Percentiles rank a stretch among this genome's conserved stretches.
These are phyloP conservation scores for Rhizoglyphus robini DNA, from an alignment of 1,140 invertebrate genomes.

Conservation along the genomic window DNA sequence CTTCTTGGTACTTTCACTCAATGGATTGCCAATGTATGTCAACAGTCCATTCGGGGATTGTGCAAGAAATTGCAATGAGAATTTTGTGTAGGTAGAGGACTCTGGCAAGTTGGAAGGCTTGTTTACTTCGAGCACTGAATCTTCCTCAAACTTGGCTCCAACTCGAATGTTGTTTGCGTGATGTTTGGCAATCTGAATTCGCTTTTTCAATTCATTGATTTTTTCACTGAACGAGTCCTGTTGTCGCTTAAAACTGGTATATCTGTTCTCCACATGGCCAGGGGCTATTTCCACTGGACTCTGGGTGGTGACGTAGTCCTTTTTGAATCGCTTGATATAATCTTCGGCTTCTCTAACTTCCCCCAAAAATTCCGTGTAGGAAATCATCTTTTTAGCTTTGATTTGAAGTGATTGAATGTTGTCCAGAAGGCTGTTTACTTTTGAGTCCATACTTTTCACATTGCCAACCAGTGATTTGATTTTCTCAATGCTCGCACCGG, in stretches of 20 bases:
- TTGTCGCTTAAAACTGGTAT: neutral
- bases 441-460: neutral
- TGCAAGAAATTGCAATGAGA: constrained; percentile 72
- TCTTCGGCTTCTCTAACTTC: neutral
- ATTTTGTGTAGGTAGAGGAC: constrained; percentile 65
- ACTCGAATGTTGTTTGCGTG: constrained; percentile 53
- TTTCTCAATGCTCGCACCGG: neutral
- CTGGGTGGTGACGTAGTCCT: neutral
- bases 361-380: neutral
- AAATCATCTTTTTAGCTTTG: neutral
- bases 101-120: constrained; percentile 66
- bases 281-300: neutral
- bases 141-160: constrained; percentile 68
- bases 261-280: neutral
- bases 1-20: constrained; percentile 37
- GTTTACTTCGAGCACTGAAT: constrained; percentile 64
- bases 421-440: neutral
- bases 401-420: neutral
- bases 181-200: constrained; percentile 63
- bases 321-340: neutral
- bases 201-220: constrained; percentile 53
- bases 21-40: constrained; percentile 66
- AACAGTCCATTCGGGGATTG: constrained; percentile 62
- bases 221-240: constrained; percentile 35
- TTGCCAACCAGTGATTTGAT: neutral